Base-by-base conservation (phyloP, 2,888 invertebrate species). In the Pristionchus maxplancki region DNA sequence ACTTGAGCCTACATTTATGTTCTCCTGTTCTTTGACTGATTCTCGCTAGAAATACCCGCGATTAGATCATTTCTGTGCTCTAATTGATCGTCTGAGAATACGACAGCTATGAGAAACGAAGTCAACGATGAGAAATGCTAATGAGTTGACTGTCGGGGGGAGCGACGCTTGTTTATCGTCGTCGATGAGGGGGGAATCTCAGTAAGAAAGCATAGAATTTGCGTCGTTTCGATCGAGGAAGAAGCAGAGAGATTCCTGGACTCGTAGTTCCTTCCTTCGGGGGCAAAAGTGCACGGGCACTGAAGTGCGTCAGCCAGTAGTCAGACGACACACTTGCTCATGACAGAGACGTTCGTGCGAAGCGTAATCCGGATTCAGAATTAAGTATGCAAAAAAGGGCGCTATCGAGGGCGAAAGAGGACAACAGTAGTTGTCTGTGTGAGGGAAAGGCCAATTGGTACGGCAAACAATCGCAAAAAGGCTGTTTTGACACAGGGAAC, bases 71-170 rank as follows among this genome's bases (percentile, higher is more conserved):
- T 34, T 34, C 67, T 67, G 67, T 67, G 34, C 67, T 31, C 34
- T 67, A 34, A 34, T 34, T 34, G 34, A 67, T 67, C 15, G 28
- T 3, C 64, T 28, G 28, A 13, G 31, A 1, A 67, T 31, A 34
- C 15, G 15, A n/a, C 1, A 13, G 50, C 17, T 4, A 50, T 5
- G 50, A n/a, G n/a, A n/a, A n/a, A n/a, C n/a, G n/a, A n/a, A n/a
- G n/a, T n/a, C n/a, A n/a, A n/a, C 50, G 50, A 50, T 50, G 50
- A 50, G 9, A 67, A 67, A 67, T 67, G 67, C 67, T 67, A 67
- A 67, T 67, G 67, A 67, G 67, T 28, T 31, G 0, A 67, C 67
- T 15, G 31, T 11, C 62, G 28, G 64, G 17, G 64, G 31, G 64
- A 17, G 31, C 13, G 64, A 67, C 31, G 64, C 15, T 31, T 31